Evolutionary conservation across 1,140 invertebrate genomes (phyloP).

Genomic region (Leptinotarsa lineolata): DNA sequence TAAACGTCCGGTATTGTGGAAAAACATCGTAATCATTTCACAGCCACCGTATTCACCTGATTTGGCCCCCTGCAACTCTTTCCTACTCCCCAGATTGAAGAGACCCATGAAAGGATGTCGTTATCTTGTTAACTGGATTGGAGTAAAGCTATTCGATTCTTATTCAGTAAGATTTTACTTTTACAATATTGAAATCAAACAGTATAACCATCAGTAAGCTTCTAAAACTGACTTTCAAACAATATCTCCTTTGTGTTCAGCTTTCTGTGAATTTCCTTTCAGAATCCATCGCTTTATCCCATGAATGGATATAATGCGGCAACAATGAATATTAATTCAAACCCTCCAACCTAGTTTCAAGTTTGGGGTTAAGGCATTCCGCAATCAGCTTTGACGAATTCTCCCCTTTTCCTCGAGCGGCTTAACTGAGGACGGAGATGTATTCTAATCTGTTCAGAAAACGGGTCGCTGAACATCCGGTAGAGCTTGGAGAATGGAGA

Average conservation of each 20-base stretch:
- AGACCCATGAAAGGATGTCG: no score
- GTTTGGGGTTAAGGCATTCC: background rate
- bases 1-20: no score
- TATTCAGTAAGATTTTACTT: no score
- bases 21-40: no score
- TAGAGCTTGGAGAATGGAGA: background rate
- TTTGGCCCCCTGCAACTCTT: no score
- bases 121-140: no score
- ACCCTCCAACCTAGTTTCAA: background rate
- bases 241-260: background rate
- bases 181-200: no score
- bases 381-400: background rate
- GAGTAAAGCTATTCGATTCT: no score
- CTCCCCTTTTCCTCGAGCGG: background rate
- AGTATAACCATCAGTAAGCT: no score
- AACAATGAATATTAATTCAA: slow-evolving; percentile 7
- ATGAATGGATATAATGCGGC: background rate
- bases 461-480: background rate
- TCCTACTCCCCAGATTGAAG: no score
- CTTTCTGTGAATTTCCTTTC: background rate
- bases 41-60: no score
- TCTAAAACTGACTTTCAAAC: no score
- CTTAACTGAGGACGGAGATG: background rate
- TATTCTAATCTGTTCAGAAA: background rate
- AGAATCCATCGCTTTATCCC: background rate